Evolutionary conservation across 2,113 vertebrate species (phyloP).

Genomic region (Eudorcas thomsonii): DNA sequence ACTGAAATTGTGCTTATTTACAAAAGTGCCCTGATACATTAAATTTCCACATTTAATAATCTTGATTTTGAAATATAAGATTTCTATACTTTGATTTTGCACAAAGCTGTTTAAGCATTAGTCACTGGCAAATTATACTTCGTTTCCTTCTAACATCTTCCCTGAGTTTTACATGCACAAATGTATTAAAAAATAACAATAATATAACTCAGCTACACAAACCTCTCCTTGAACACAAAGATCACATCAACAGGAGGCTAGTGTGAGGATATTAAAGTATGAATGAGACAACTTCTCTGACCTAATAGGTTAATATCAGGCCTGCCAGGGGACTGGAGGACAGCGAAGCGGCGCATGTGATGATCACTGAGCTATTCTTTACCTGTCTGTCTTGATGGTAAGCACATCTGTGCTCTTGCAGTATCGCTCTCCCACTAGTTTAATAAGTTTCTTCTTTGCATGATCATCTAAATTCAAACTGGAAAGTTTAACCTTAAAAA

Average conservation of each 20-base stretch:
- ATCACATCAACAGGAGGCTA: neutral
- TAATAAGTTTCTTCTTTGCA: conserved; percentile 93
- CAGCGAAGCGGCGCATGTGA: neutral
- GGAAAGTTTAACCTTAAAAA: conserved; percentile 90
- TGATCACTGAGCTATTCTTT: neutral
- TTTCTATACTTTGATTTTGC: neutral
- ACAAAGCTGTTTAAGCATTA: neutral
- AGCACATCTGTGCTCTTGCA: conserved; percentile 86
- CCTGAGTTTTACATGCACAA: neutral
- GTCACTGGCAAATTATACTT: conserved; percentile 4
- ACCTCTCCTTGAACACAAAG: neutral
- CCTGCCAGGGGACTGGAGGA: neutral
- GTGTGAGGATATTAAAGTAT: neutral
- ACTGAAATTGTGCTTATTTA: conserved; percentile 8
- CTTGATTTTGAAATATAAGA: neutral
- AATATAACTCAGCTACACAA: neutral
- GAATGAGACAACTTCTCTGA: neutral
- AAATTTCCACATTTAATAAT: neutral
- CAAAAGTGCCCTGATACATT: neutral
- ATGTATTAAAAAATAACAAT: conserved; percentile 1
- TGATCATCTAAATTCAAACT: conserved; percentile 94
- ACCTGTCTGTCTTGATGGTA: conserved; percentile 92
- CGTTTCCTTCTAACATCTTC: neutral
- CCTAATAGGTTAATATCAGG: neutral
- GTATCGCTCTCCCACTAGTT: conserved; percentile 90